These are phyloP conservation scores for Stylophora pistillata DNA, from an alignment of 64 coral and sea anemone species.

Conservation along the genomic window DNA sequence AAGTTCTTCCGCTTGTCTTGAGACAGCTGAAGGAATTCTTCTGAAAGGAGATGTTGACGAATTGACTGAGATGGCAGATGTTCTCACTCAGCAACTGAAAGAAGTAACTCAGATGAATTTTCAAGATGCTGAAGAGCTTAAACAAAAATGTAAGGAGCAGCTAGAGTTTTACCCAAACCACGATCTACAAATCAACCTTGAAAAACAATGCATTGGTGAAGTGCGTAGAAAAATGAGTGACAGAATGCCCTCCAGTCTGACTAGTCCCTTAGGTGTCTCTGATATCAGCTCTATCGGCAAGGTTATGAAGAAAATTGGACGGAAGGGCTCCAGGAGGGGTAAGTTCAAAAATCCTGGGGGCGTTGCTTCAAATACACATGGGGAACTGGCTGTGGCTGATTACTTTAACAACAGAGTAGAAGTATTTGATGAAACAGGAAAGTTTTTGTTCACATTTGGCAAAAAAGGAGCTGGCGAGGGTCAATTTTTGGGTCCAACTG, in stretches of 20 bases:
- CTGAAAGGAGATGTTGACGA: slow-evolving; percentile 51
- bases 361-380: slow-evolving; percentile 64
- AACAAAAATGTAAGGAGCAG: slow-evolving; percentile 53
- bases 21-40: slow-evolving; percentile 68
- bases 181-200: slow-evolving; percentile 28
- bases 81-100: slow-evolving; percentile 73
- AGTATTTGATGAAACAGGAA: slow-evolving; percentile 73
- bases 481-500: slow-evolving; percentile 74
- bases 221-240: slow-evolving; percentile 54
- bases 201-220: slow-evolving; percentile 51
- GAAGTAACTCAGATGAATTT: slow-evolving; percentile 78
- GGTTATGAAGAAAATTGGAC: slow-evolving; percentile 86
- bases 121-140: slow-evolving; percentile 35
- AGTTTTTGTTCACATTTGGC: slow-evolving; percentile 87
- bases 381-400: slow-evolving; percentile 77
- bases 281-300: slow-evolving; percentile 32
- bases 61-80: slow-evolving; percentile 61
- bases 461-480: slow-evolving; percentile 72
- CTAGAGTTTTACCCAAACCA: slow-evolving; percentile 70
- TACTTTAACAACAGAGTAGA: slow-evolving; percentile 89
- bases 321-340: slow-evolving; percentile 75
- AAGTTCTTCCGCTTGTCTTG: slow-evolving; percentile 64
- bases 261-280: neutral
- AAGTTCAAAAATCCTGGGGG: slow-evolving; percentile 84
- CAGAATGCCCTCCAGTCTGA: neutral